phyloP scores from a whole-genome alignment of 2,797 vertebrate species.

The Manis pentadactyla region DNA sequence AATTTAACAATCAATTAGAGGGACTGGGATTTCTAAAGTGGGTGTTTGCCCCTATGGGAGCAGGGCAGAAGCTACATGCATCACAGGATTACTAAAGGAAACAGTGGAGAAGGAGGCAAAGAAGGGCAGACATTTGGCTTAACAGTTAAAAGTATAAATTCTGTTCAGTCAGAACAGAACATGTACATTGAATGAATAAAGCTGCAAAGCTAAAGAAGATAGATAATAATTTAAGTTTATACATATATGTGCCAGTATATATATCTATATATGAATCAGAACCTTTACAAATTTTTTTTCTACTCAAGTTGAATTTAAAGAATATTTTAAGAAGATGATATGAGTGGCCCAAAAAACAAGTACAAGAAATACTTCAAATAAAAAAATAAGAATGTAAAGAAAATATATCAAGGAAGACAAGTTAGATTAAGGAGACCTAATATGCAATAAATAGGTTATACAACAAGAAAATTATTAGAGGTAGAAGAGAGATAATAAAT shows the following conservation, averaged over 20 bases:
- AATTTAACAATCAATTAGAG: slow-evolving; percentile 45
- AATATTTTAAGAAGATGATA: not conserved
- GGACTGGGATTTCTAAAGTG: not conserved
- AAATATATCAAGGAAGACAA: not conserved
- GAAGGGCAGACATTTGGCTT: not conserved
- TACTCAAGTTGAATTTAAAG: slow-evolving; percentile 27
- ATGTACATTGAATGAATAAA: not conserved
- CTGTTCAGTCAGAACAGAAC: not conserved
- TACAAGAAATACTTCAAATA: not conserved
- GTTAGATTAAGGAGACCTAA: not conserved
- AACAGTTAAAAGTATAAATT: not conserved
- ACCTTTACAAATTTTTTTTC: not conserved
- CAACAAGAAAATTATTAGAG: not conserved
- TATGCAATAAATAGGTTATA: not conserved
- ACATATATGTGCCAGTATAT: not conserved
- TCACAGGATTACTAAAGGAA: not conserved
- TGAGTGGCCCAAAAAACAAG: not conserved
- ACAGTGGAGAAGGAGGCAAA: not conserved
- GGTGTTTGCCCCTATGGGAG: not conserved
- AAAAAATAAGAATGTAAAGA: slow-evolving; percentile 21
- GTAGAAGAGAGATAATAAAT: not conserved
- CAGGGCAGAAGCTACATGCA: not conserved
- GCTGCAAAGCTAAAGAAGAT: not conserved
- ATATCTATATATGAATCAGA: not conserved
- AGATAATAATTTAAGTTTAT: not conserved